Conservation (phyloP, 2,888 invertebrate genomes). For the Pollenia angustigena region DNA sequence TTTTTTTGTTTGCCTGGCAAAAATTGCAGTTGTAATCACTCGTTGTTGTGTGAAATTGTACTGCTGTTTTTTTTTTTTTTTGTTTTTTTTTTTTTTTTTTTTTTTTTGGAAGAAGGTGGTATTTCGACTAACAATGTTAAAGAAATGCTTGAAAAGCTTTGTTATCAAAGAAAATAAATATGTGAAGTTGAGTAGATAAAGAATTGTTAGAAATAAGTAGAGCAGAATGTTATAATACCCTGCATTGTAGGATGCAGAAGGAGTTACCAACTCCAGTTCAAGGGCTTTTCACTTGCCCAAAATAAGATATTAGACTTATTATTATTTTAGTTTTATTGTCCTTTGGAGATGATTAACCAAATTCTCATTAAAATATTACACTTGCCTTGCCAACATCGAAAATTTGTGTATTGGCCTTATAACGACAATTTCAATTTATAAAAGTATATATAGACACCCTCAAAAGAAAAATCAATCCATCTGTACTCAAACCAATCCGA, state of each 20-base stretch:
- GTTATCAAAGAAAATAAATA: slow-evolving; percentile 18
- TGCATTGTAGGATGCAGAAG: neutral
- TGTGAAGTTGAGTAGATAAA: neutral
- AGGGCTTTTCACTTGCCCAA: too few relatives aligned
- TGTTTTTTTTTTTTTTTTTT: slow-evolving; percentile 50
- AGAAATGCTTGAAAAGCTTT: slow-evolving; percentile 1
- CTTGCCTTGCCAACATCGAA: too few relatives aligned
- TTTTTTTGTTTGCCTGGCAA: neutral
- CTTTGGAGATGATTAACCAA: too few relatives aligned
- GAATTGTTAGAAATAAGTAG: neutral
- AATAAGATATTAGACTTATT: too few relatives aligned
- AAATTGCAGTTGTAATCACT: slow-evolving; percentile 16
- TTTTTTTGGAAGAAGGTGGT: slow-evolving; percentile 21
- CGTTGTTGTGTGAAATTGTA: slow-evolving; percentile 5
- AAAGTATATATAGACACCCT: too few relatives aligned
- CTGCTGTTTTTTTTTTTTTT: slow-evolving; percentile 45
- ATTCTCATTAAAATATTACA: too few relatives aligned
- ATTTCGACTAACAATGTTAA: slow-evolving; percentile 10
- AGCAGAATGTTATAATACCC: neutral
- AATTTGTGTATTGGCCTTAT: too few relatives aligned
- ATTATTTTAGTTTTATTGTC: too few relatives aligned
- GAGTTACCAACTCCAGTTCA: too few relatives aligned
- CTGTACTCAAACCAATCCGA: too few relatives aligned
- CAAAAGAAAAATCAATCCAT: too few relatives aligned
- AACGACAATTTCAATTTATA: too few relatives aligned